Base-by-base conservation (phyloP, 2,888 invertebrate genomes). In the Thyatira batis region DNA sequence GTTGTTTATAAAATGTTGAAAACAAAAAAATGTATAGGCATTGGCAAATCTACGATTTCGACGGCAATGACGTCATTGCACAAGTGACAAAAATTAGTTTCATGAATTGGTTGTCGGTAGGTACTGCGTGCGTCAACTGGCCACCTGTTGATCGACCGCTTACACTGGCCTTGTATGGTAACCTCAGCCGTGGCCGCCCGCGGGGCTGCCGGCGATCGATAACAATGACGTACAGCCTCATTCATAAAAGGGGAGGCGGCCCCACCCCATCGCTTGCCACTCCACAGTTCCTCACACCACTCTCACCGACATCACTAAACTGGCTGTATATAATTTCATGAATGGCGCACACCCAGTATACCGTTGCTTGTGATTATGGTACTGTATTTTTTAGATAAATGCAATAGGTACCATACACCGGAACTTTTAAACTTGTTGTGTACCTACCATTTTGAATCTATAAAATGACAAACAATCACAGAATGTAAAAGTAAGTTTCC, bases 171-270 rank as follows among this genome's bases (percentile, higher is more conserved):
- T 91, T 90, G 89, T 81, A 81, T 67, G 83, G 73, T 82, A 86
- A 85, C 89, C 88, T 83, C 77, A 73, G 61, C 76, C 75, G 68
- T 69, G 80, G 78, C 78, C 75, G 66, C 63, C 60, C 63, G 60
- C 70, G 67, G 63, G 67, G 68, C 57, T 57, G 65, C 57, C 54
- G 69, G 60, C 79, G 82, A 79, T 92, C 91, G 86, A 90, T 89
- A 78, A 67, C 73, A 73, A 85, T 92, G 91, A 92, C 91, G 91
- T 91, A 87, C 82, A 82, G 70, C 89, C 89, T 83, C 91, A 92
- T 92, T 92, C 91, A 92, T 89, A 84, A 90, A 89, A 59, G 69
- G 80, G 87, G 86, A 78, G 85, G 71, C 72, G 53, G 71, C 80
- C 71, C 79, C 72, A 64, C 69, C 67, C 71, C 63, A 59, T 50